Evolutionary conservation across 2,797 vertebrate genomes (phyloP).

Genomic region (Balearica regulorum): DNA sequence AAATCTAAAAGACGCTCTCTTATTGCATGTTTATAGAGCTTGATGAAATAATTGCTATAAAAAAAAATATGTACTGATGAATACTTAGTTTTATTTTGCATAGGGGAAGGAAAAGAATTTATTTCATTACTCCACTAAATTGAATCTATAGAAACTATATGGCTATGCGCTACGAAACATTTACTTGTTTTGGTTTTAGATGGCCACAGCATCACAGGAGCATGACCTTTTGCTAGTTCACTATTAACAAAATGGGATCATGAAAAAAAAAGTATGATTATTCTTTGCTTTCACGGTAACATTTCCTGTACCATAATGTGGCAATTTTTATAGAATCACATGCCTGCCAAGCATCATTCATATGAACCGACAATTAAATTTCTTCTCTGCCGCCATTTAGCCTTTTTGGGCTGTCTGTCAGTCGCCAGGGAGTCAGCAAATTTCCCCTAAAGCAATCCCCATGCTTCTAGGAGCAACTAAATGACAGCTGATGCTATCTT

Average conservation of each 20-base stretch:
- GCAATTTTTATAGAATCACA: neutral
- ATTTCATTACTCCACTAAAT: neutral
- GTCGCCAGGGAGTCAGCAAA: neutral
- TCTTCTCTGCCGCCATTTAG: neutral
- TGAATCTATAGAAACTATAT: neutral
- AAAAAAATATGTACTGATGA: neutral
- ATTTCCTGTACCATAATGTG: neutral
- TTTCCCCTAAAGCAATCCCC: neutral
- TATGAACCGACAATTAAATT: neutral
- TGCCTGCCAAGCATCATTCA: neutral
- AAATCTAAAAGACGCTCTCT: neutral
- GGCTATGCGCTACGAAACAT: neutral
- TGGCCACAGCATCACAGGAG: neutral
- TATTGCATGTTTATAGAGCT: neutral
- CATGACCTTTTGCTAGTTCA: neutral
- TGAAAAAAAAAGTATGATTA: neutral
- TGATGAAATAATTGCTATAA: neutral
- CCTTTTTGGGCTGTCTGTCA: neutral
- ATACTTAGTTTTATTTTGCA: neutral
- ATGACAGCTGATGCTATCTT: neutral
- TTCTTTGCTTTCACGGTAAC: neutral
- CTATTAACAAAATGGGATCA: neutral
- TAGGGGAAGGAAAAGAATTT: neutral
- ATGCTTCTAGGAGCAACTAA: neutral
- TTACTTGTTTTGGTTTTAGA: neutral